Conservation (phyloP, 2,888 invertebrate species). For the Protonemura montana region DNA sequence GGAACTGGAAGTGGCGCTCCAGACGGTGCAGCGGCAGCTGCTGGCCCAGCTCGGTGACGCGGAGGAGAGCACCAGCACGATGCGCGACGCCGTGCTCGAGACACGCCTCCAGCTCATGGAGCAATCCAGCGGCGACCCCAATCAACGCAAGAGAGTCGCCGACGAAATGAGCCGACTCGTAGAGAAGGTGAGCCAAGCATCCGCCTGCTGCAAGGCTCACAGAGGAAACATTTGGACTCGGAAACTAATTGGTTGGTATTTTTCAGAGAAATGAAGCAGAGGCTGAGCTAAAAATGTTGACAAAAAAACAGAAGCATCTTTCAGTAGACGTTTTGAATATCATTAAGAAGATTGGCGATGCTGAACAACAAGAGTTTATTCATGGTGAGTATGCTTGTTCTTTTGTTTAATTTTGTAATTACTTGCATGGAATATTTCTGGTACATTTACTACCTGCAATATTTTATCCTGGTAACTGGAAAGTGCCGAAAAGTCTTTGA, state of each 20-base stretch:
- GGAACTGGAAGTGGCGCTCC: constrained; percentile 54
- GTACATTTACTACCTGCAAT: too few species aligned
- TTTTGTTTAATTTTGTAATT: too few species aligned
- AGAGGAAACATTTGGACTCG: background rate
- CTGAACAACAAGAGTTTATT: constrained; percentile 56
- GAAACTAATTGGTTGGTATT: constrained; percentile 15
- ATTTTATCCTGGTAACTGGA: too few species aligned
- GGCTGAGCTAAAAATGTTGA: constrained; percentile 55
- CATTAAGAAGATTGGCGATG: constrained; percentile 57
- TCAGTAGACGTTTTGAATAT: constrained; percentile 57
- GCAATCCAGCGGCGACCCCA: constrained; percentile 52
- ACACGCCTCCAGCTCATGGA: constrained; percentile 51
- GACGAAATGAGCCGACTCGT: constrained; percentile 59
- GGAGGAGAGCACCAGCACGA: constrained; percentile 50
- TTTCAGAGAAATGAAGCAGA: constrained; percentile 56
- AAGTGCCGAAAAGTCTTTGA: too few species aligned
- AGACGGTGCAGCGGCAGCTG: constrained; percentile 50
- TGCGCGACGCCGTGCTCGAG: constrained; percentile 46
- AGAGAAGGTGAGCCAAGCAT: constrained; percentile 55
- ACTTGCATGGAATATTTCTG: too few species aligned
- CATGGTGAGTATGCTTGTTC: constrained; percentile 48
- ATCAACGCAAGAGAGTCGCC: constrained; percentile 59
- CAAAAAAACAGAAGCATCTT: constrained; percentile 56
- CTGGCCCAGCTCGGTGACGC: constrained; percentile 55
- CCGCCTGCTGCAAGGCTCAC: background rate